Percentiles rank a stretch among this genome's conserved stretches.
Conservation (phyloP, 1,140 invertebrate genomes). For the Ptiloglossa arizonensis region DNA sequence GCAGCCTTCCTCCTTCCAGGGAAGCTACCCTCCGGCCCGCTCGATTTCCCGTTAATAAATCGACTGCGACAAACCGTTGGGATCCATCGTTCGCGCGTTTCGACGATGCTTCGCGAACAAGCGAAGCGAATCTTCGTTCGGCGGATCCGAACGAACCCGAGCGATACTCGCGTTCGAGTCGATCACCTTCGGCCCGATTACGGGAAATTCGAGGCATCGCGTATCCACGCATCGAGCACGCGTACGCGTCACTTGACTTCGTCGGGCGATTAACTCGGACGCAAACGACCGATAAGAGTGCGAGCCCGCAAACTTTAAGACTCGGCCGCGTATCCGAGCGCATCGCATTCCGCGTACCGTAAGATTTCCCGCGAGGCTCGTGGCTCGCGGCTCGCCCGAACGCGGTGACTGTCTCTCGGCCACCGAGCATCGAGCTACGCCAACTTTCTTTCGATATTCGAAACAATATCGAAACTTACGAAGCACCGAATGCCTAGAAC, state of each 20-base stretch:
- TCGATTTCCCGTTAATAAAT: slow-evolving; percentile 53
- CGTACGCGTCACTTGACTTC: background rate
- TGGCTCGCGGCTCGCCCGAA: slow-evolving; percentile 77
- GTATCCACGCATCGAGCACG: background rate
- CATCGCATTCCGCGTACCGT: slow-evolving; percentile 63
- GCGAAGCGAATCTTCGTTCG: background rate
- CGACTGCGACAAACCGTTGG: slow-evolving; percentile 6
- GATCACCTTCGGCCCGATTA: too few species aligned
- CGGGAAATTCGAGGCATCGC: background rate
- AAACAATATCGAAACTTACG: slow-evolving; percentile 7
- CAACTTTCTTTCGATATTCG: slow-evolving; percentile 59
- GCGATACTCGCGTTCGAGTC: too few species aligned
- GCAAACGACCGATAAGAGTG: slow-evolving; percentile 51
- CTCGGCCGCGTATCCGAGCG: background rate
- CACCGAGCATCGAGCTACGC: background rate
- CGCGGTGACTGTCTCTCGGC: slow-evolving; percentile 54
- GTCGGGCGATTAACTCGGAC: slow-evolving; percentile 56
- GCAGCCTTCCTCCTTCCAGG: slow-evolving; percentile 19
- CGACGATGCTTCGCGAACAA: too few species aligned
- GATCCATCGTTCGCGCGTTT: background rate
- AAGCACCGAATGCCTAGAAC: background rate
- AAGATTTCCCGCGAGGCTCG: slow-evolving; percentile 80
- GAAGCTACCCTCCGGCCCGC: background rate
- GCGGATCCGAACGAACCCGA: too few species aligned
- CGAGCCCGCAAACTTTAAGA: slow-evolving; percentile 47